Base-by-base conservation (phyloP, 2,797 vertebrate species). In the Vireo griseus region DNA sequence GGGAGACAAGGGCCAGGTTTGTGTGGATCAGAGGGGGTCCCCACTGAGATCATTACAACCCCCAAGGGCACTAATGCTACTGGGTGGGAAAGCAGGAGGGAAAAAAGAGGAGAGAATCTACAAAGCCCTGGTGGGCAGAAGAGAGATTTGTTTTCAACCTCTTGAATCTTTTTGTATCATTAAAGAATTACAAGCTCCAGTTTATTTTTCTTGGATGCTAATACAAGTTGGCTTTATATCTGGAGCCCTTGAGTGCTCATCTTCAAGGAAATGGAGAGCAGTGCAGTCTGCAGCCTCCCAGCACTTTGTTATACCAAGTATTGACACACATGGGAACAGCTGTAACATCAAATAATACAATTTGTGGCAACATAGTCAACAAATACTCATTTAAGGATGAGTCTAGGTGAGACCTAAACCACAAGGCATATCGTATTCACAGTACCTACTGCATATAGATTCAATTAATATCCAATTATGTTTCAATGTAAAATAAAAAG, bases 201-300 rank as follows among this genome's bases (percentile, higher is more conserved):
- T 66, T 79, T 87, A 21, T 82, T 93, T 92, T 86, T 77, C 45
- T 85, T 55, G 59, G 47, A 58, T 48, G 69, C 9, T 21, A 39
- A 35, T 18, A 33, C 42, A 65, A 67, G 35, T 29, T 39, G 61
- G 10, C 17, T 92, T 69, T 67, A 9, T 42, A 54, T 42, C 35
- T 73, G 47, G 31, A 69, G 44, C 22, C 47, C 15, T 39, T 29
- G 22, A 15, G 21, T 1, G 2, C 44, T 66, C 55, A 37, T 62
- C 89, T 85, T 73, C 6, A 40, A 55, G 55, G 51, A 47, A 79
- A 69, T 0, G 2, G 39, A 33, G 39, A 69, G 14, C 21, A 20
- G 3, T 13, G 67, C 47, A 51, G 33, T 9, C 42, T 57, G 57
- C 42, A 78, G 22, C 24, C 37, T 45, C 61, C 31, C 17, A 33